Evolutionary conservation across 2,797 vertebrate species (phyloP).

Genomic region (Sebastes minor): DNA sequence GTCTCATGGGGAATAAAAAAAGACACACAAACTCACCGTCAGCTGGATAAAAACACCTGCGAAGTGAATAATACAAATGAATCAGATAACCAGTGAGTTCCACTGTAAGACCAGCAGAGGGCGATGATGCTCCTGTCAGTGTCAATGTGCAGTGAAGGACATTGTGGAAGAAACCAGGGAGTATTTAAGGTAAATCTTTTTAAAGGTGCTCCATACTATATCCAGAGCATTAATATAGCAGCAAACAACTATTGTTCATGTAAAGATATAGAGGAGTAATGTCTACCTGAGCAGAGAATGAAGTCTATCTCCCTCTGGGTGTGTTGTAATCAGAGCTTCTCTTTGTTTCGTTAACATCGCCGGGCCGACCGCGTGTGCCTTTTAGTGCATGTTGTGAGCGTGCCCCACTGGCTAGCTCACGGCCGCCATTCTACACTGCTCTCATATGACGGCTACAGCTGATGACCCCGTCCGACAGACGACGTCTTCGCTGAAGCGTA

Average conservation of each 20-base stretch:
- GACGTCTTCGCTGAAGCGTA: rapidly evolving
- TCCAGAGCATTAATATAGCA: too few species aligned
- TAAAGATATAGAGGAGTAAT: background rate
- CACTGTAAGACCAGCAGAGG: conserved; percentile 14
- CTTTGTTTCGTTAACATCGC: rapidly evolving
- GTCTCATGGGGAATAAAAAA: conserved; percentile 2
- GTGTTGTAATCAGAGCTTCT: too few species aligned
- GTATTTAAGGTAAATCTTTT: background rate
- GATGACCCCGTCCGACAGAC: too few species aligned
- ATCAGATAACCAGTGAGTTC: rapidly evolving
- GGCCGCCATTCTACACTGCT: too few species aligned
- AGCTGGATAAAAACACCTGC: conserved; percentile 20
- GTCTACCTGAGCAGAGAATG: too few species aligned
- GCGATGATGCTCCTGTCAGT: background rate
- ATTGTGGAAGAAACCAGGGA: background rate
- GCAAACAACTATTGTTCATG: background rate
- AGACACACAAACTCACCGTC: background rate
- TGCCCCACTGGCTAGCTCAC: too few species aligned
- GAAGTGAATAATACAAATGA: background rate
- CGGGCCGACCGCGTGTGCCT: too few species aligned
- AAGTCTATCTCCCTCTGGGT: too few species aligned
- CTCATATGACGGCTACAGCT: too few species aligned
- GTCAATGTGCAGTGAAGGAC: background rate
- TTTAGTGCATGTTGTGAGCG: too few species aligned
- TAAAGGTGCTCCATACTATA: too few species aligned